These are phyloP conservation scores for Protonibea diacanthus DNA, from an alignment of 2,797 vertebrate species.

Conservation along the genomic window DNA sequence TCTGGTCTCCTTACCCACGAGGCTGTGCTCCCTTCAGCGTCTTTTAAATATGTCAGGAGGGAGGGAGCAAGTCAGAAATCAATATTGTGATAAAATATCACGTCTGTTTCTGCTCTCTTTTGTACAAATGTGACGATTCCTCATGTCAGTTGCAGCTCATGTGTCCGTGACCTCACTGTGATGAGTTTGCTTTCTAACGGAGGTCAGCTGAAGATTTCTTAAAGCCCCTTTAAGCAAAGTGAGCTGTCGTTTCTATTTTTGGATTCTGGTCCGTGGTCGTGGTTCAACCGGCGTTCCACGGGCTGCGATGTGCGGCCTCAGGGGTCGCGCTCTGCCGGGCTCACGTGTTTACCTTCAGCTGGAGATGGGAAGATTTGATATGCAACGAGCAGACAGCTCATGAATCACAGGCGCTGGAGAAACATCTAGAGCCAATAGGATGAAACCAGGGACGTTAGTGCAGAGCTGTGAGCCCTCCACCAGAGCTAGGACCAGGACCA, in stretches of 20 bases:
- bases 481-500: too few species aligned
- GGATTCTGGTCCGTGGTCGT: neutral
- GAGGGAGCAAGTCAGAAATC: too few species aligned
- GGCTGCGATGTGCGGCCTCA: conserved; percentile 13
- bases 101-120: neutral
- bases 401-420: conserved; percentile 60
- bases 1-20: too few species aligned
- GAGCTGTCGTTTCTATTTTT: conserved; percentile 17
- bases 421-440: conserved; percentile 35
- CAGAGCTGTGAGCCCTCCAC: conserved; percentile 13
- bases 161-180: neutral
- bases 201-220: neutral
- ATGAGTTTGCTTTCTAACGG: neutral
- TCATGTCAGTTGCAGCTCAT: neutral
- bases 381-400: conserved; percentile 52
- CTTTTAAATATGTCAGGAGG: too few species aligned
- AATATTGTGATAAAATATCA: neutral
- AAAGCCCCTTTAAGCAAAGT: conserved; percentile 9
- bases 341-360: conserved; percentile 60
- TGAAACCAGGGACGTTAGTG: conserved; percentile 17
- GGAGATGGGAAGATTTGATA: conserved; percentile 45
- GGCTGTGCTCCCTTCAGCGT: too few species aligned
- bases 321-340: conserved; percentile 26
- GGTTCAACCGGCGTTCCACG: conserved; percentile 6
- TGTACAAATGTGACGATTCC: neutral